These are phyloP conservation scores for Ctena decussata DNA, from an alignment of 2,888 invertebrate species.

Conservation along the genomic window DNA sequence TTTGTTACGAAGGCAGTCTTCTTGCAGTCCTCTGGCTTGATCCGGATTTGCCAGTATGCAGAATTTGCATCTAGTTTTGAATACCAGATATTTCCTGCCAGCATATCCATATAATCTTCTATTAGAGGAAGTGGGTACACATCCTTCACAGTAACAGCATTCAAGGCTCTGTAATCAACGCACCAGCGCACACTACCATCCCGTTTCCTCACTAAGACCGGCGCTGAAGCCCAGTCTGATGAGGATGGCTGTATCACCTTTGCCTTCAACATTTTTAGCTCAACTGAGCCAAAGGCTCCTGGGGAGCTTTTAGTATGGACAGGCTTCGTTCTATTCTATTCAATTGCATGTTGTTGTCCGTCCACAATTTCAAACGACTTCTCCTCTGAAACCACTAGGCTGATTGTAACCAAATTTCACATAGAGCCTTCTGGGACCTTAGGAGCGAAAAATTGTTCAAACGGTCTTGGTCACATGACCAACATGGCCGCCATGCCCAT, in stretches of 20 bases:
- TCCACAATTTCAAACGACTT: too few species aligned
- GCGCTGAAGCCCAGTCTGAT: slow-evolving; percentile 52
- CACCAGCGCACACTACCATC: slow-evolving; percentile 49
- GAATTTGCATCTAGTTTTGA: slow-evolving; percentile 64
- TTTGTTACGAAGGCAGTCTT: not conserved
- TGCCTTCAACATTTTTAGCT: slow-evolving; percentile 44
- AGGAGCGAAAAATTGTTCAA: too few species aligned
- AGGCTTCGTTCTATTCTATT: too few species aligned
- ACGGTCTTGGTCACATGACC: too few species aligned
- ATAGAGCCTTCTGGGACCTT: too few species aligned
- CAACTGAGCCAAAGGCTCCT: too few species aligned
- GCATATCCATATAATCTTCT: slow-evolving; percentile 52
- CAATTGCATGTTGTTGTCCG: too few species aligned
- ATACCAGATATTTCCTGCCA: slow-evolving; percentile 46
- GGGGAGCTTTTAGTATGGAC: too few species aligned
- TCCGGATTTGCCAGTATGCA: slow-evolving; percentile 61
- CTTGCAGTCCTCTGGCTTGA: slow-evolving; percentile 26
- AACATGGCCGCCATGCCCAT: too few species aligned
- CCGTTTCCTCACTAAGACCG: slow-evolving; percentile 15
- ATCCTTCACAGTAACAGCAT: slow-evolving; percentile 1
- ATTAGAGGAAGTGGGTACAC: slow-evolving; percentile 48
- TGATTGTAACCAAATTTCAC: too few species aligned
- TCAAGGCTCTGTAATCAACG: slow-evolving; percentile 48
- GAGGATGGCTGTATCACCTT: slow-evolving; percentile 45
- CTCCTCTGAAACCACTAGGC: too few species aligned